Evolutionary conservation across 2,888 invertebrate genomes (phyloP).

Genomic region (Protophormia terraenovae): DNA sequence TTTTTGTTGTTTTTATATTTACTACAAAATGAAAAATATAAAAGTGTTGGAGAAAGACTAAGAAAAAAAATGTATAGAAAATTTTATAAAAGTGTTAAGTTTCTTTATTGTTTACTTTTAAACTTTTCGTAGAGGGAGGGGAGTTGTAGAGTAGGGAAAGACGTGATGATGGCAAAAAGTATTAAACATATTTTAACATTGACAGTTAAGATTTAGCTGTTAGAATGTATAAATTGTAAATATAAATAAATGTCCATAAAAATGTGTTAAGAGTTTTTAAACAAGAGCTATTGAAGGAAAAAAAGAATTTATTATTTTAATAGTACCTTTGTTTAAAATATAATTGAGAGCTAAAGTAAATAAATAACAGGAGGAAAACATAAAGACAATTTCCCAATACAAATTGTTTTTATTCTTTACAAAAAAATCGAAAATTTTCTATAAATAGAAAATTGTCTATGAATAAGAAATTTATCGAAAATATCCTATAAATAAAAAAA

Average conservation of each 20-base stretch:
- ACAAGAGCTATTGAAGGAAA: too few relatives aligned
- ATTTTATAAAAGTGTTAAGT: slow-evolving; percentile 37
- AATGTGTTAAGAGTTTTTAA: neutral
- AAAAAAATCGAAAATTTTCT: too few relatives aligned
- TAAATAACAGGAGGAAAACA: too few relatives aligned
- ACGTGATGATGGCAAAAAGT: neutral
- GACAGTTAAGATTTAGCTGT: neutral
- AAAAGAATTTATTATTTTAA: too few relatives aligned
- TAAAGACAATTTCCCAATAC: too few relatives aligned
- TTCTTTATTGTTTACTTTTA: slow-evolving; percentile 4
- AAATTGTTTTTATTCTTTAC: too few relatives aligned
- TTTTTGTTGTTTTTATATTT: neutral
- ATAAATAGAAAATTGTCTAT: too few relatives aligned
- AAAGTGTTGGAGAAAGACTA: too few relatives aligned
- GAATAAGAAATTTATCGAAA: too few relatives aligned
- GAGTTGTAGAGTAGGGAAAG: neutral
- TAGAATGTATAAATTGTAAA: neutral
- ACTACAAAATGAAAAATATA: neutral
- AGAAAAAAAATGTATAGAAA: neutral
- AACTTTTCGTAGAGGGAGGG: neutral
- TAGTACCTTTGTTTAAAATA: too few relatives aligned
- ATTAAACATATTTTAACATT: neutral
- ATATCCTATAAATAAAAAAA: too few relatives aligned
- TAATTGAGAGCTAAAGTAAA: too few relatives aligned
- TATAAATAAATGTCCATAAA: neutral